Percentiles rank a stretch among this genome's conserved stretches.
Conservation (phyloP, 2,113 vertebrate genomes). For the Sciurus niger region DNA sequence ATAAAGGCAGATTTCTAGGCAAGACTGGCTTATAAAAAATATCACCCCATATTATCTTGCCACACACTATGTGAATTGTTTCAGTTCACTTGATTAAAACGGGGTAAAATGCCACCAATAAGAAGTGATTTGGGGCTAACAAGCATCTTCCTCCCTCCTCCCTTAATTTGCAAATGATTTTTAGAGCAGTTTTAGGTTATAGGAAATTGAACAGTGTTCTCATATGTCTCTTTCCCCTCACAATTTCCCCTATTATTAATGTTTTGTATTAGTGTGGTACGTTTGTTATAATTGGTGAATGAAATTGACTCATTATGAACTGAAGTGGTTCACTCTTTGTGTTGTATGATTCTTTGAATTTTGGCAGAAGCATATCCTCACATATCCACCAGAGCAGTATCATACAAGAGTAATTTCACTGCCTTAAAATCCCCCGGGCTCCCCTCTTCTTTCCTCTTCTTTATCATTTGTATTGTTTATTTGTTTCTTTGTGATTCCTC, state of each 20-base stretch:
- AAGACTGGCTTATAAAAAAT: background rate
- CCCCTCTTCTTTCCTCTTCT: background rate
- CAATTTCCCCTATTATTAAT: background rate
- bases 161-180: background rate
- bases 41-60: background rate
- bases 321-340: background rate
- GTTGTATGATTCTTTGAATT: background rate
- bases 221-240: background rate
- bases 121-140: background rate
- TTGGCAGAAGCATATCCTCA: background rate
- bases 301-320: background rate
- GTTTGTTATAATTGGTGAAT: background rate
- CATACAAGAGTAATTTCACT: background rate
- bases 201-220: background rate
- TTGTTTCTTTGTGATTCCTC: background rate
- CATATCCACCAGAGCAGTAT: too few species aligned
- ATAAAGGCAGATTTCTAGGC: slow-evolving; percentile 24
- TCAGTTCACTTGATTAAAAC: slow-evolving; percentile 23
- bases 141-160: background rate
- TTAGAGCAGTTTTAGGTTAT: background rate
- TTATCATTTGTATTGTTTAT: background rate
- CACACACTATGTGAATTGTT: background rate
- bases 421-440: background rate
- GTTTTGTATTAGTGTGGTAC: background rate
- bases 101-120: background rate